These are phyloP conservation scores for Drosophila cardini DNA, from an alignment of 1,140 invertebrate genomes.

Conservation along the genomic window DNA sequence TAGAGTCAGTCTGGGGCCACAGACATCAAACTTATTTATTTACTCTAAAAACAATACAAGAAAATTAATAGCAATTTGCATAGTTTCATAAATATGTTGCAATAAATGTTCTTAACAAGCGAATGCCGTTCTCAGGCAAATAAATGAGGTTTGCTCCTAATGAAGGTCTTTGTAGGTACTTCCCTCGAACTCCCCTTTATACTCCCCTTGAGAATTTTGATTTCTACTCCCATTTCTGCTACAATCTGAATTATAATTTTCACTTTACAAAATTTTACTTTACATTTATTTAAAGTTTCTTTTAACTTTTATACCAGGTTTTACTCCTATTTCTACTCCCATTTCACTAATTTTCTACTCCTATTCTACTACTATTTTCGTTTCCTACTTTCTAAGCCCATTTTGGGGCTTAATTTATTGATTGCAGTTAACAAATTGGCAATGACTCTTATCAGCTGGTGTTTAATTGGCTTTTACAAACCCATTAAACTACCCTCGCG, in stretches of 20 bases:
- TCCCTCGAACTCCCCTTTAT: background rate
- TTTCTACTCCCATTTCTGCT: too few relatives aligned
- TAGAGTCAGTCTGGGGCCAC: background rate
- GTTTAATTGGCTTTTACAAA: conserved; percentile 59
- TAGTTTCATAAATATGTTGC: conserved; percentile 78
- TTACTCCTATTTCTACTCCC: background rate
- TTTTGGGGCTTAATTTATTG: conserved; percentile 44
- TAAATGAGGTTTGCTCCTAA: conserved; percentile 32
- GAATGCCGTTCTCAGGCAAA: conserved; percentile 9
- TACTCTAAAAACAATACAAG: conserved; percentile 83
- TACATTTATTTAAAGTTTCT: too few relatives aligned
- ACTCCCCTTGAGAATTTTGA: background rate
- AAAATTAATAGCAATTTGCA: conserved; percentile 82
- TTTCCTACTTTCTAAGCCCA: background rate
- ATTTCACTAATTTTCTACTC: too few relatives aligned
- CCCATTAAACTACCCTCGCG: conserved; percentile 45
- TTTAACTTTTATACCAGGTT: background rate
- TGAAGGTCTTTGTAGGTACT: conserved; percentile 23
- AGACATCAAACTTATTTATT: conserved; percentile 82
- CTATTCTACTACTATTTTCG: background rate
- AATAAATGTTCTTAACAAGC: conserved; percentile 68
- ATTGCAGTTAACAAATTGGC: conserved; percentile 41
- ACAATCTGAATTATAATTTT: background rate
- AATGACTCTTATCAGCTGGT: conserved; percentile 51
- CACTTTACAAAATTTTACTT: background rate